Evolutionary conservation across 2,888 invertebrate genomes (phyloP), one percentile per base, ranked within the genome.

Genomic region (Lutraria lutraria): DNA sequence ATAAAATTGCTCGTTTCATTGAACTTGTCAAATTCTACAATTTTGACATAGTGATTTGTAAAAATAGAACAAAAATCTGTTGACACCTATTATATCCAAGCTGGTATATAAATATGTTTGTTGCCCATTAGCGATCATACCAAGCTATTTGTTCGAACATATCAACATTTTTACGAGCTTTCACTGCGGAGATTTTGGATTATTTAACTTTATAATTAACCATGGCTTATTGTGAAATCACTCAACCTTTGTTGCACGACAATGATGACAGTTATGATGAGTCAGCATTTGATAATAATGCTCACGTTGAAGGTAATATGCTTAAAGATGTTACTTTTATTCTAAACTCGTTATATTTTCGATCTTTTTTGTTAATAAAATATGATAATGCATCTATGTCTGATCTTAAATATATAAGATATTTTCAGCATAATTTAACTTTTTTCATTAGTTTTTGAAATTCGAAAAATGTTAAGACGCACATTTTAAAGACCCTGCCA

Each of bases 141-240:
- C 63, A 68, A 68, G 63, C 63, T n/a, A n/a, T 68, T 25, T 25
- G 25, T n/a, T 68, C 63, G 12, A 25, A 68, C 63, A 43, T 43
- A 43, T 2, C n/a, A 68, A 10, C n/a, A 68, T 4, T 25, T 43
- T 2, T 25, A 68, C 63, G 3, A 25, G 63, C n/a, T 68, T 25
- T 25, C 63, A 12, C 10, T 25, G 0, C 25, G 63, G 63, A 68
- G 25, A 68, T 68, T 8, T 68, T 25, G 63, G 25, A 68, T 68
- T 68, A 25, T 63, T 43, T 2, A 43, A 43, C 43, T 43, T 3
- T 29, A 54, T 43, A 81, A 53, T 56, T 54, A 0, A 63, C 21
- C 8, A 85, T 85, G 85, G 85, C 79, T 31, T 53, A 13, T n/a
- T 80, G 85, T 85, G 85, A 85, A 34, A 25, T 85, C 12, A 85